Base-by-base conservation (phyloP, 2,797 vertebrate species). In the Philypnodon macrostomus region DNA sequence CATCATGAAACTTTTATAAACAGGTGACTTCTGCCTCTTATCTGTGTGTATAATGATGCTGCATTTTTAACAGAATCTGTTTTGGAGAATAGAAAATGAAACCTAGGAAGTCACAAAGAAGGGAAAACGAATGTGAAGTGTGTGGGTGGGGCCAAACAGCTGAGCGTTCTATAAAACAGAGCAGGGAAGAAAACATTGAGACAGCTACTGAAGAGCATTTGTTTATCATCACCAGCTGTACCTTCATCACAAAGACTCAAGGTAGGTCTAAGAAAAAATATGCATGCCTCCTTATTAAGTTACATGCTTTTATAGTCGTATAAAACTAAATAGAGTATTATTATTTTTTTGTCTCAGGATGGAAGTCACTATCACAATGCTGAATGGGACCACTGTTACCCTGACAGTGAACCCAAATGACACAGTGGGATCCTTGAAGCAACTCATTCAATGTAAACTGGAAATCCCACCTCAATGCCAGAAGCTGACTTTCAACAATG, bases 371-470 rank as follows among this genome's bases (percentile, higher is more conserved):
- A 53, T 90, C 4, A 62, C 4, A 0, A 70, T 59, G 57, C 2
- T 90, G 41, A 1, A 8, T 4, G 85, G 73, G 29, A n/a, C 2
- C 0, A 31, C 52, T 9, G 15, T 5, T 5, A 0, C 0, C 0
- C 5, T 90, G 52, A 14, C 0, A 0, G 75, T 88, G 35, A 0
- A 9, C 1, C 48, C 56, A 0, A 0, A 12, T 0, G 49, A 55
- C 48, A 88, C 86, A 0, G 84, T 89, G 30, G 54, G 48, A 0
- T 16, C 26, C 8, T 72, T 91, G 31, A 88, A 87, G 17, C 7
- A 0, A 0, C 16, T 1, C 4, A 82, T 89, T 53, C 5, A 44
- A 0, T 0, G 23, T 2, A 0, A 1, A 0, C 12, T 79, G 0
- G 2, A 0, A 0, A 12, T 68, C 0, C 0, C 36, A 0, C 1